Base-by-base conservation (phyloP, 2,797 vertebrate genomes). In the Pseudotriccus pelzelni region DNA sequence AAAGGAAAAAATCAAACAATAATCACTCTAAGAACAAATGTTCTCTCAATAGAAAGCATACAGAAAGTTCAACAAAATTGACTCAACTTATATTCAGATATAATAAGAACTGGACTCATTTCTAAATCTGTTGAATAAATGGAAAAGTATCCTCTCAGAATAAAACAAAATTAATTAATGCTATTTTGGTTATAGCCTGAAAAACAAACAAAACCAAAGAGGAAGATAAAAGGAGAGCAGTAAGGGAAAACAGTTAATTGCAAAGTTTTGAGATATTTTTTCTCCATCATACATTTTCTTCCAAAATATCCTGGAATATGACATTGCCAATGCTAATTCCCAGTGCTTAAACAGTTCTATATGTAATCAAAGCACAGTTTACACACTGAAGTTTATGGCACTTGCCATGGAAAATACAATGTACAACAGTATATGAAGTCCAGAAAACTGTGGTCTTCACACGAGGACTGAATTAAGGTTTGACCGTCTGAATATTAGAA, bases 61-160 rank as follows among this genome's bases (percentile, higher is more conserved):
- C 13, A 79, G 84, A 93, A 95, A 92, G 82, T 92, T 96, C 84
- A 92, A 83, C 72, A 85, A 23, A 92, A 93, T 93, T 93, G 81
- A 91, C 77, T 90, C 80, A 89, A 64, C 43, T 11, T 36, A 36
- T 67, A 84, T 77, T 91, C 78, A 92, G 52, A 87, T 30, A 82
- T 64, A 94, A 89, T 63, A 64, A 91, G 84, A 95, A 80, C 49
- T 83, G 78, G 89, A 91, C 6, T 6, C 6, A 1, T 60, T 91
- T 82, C 91, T 89, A 91, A 85, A 91, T 76, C 78, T 70, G 30
- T 19, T 89, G 68, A 95, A 92, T 89, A 94, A 91, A 83, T 70
- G 52, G 39, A 87, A 47, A 84, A 94, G n/a, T 79, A 89, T 89
- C 58, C 20, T 77, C 46, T 74, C 68, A 92, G 60, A 94, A 94